Percentiles rank a stretch among this genome's conserved stretches.
Evolutionary conservation across 2,113 vertebrate species (phyloP).

Genomic region (Phocoena phocoena): DNA sequence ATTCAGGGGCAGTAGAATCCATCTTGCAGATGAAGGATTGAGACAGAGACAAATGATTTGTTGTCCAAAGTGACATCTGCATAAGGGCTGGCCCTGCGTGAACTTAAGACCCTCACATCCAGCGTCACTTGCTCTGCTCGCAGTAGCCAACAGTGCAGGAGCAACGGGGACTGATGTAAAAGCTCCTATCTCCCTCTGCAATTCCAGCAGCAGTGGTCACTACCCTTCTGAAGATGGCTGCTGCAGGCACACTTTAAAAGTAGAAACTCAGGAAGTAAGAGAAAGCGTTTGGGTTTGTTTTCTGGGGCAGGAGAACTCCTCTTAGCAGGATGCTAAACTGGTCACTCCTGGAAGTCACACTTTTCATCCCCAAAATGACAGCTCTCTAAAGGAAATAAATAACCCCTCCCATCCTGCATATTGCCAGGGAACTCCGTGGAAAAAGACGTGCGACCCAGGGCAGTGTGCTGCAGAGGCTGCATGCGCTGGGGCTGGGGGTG

Average conservation of each 20-base stretch:
- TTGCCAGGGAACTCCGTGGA: background rate
- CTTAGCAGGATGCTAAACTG: background rate
- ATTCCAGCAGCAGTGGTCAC: background rate
- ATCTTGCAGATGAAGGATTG: constrained; percentile 30
- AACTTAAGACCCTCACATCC: background rate
- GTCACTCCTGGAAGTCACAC: background rate
- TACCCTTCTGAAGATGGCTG: background rate
- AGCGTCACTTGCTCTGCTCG: accelerated
- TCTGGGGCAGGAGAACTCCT: constrained; percentile 2
- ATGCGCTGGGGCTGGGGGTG: background rate
- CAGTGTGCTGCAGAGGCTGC: background rate
- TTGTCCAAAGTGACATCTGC: constrained; percentile 19
- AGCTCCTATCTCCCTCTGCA: background rate
- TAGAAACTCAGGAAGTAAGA: constrained; percentile 34
- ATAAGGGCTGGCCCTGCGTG: background rate
- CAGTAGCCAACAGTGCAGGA: accelerated
- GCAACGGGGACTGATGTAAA: background rate
- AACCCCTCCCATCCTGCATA: background rate
- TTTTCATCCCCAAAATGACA: constrained; percentile 24
- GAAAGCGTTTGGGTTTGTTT: background rate
- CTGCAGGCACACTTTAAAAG: background rate
- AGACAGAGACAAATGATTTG: constrained; percentile 43
- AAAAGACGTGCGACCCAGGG: background rate
- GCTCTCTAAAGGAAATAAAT: constrained; percentile 7
- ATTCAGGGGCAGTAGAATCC: background rate